A percentile compares a stretch with the other conserved stretches of the same genome.
Evolutionary conservation across 1,140 invertebrate genomes (phyloP).

Genomic region (Tetragnatha versicolor): DNA sequence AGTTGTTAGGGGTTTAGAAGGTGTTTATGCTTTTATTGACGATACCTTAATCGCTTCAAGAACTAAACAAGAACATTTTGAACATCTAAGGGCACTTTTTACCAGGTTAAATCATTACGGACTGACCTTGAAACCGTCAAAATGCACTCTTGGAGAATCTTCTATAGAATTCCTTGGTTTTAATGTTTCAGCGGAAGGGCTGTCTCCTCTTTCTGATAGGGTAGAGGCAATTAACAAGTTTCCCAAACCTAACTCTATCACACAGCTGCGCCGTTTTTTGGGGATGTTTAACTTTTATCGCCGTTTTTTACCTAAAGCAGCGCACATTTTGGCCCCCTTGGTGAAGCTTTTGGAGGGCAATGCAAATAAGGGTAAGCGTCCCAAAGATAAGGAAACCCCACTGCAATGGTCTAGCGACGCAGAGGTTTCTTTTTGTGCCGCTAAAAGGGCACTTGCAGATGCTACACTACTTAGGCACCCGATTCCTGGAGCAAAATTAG

Average conservation of each 20-base stretch:
- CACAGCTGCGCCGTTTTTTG: too few relatives aligned
- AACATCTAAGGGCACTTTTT: constrained; percentile 62
- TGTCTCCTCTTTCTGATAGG: neutral
- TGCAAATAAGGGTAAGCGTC: too few relatives aligned
- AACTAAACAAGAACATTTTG: constrained; percentile 60
- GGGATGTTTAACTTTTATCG: too few relatives aligned
- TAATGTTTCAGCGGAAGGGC: constrained; percentile 8
- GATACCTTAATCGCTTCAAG: constrained; percentile 63
- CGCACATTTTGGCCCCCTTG: too few relatives aligned
- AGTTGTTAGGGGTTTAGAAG: constrained; percentile 1
- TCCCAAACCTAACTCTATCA: constrained; percentile 60
- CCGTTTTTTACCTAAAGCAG: too few relatives aligned
- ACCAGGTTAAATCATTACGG: constrained; percentile 60
- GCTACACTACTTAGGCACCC: constrained; percentile 3
- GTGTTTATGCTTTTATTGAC: constrained; percentile 5
- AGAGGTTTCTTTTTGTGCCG: constrained; percentile 17
- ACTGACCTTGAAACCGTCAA: constrained; percentile 60
- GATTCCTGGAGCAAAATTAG: neutral
- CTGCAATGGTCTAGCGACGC: constrained; percentile 1
- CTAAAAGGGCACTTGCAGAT: constrained; percentile 2
- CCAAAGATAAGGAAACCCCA: too few relatives aligned
- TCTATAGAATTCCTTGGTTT: constrained; percentile 42
- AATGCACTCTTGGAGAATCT: constrained; percentile 42
- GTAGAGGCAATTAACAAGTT: constrained; percentile 46
- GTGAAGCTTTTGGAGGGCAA: too few relatives aligned